Percentiles rank a stretch among this genome's conserved stretches.
Evolutionary conservation across 2,113 vertebrate species (phyloP).

Genomic region (Smithornis capensis): DNA sequence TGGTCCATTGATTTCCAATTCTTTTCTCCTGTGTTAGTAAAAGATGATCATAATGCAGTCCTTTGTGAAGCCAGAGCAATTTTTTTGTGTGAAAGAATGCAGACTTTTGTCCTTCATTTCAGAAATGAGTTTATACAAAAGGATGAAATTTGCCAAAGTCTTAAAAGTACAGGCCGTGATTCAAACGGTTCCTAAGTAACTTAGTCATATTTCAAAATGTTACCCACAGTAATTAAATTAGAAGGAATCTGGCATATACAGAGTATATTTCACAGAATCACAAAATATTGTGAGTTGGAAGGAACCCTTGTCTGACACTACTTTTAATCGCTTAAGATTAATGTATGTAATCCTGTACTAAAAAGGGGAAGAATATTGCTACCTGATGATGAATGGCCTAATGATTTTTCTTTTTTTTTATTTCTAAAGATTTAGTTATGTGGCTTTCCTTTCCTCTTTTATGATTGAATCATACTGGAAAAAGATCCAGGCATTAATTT

Average conservation of each 20-base stretch:
- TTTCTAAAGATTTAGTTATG: not conserved
- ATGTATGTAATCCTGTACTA: not conserved
- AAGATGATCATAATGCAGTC: not conserved
- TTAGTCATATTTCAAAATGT: not conserved
- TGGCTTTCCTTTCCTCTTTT: not conserved
- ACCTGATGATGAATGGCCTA: not conserved
- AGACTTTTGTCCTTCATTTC: not conserved
- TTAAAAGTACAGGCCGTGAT: not conserved
- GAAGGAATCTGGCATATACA: not conserved
- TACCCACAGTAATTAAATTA: not conserved
- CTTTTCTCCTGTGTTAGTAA: not conserved
- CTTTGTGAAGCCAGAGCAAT: not conserved
- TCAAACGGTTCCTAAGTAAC: not conserved
- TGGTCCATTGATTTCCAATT: slow-evolving; percentile 6
- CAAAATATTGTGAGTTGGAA: not conserved
- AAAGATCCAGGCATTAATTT: not conserved
- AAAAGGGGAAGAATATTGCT: not conserved
- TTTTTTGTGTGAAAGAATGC: not conserved
- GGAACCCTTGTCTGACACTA: not conserved
- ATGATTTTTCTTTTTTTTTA: not conserved
- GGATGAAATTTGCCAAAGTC: not conserved
- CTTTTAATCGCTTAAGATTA: slow-evolving; percentile 11
- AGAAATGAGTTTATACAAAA: not conserved
- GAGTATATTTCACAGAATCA: not conserved
- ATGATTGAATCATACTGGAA: not conserved